These are phyloP conservation scores for Drosophila nigricruria DNA, from an alignment of 2,888 invertebrate genomes.

Conservation along the genomic window DNA sequence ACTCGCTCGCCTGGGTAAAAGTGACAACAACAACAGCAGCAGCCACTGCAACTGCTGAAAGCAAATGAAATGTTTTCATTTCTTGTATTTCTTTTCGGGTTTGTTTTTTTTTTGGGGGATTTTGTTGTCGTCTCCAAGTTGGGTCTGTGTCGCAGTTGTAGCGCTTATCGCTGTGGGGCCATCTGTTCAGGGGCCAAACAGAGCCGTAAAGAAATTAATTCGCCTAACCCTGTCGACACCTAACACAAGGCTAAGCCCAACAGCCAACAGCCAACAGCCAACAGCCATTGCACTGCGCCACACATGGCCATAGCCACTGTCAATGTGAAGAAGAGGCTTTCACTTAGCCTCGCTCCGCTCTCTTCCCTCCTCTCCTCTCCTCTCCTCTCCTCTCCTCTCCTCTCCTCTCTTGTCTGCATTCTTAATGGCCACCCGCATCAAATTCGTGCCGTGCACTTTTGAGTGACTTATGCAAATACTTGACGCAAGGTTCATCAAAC, in stretches of 20 bases:
- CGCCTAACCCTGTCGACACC: constrained; percentile 81
- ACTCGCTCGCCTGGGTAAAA: constrained; percentile 43
- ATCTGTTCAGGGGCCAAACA: constrained; percentile 61
- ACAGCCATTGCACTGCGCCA: not conserved
- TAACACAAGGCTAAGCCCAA: constrained; percentile 60
- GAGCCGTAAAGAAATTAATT: constrained; percentile 78
- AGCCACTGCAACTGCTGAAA: constrained; percentile 31
- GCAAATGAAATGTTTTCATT: constrained; percentile 51
- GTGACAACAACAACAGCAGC: constrained; percentile 40
- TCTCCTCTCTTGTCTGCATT: constrained; percentile 16
- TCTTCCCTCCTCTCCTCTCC: constrained; percentile 9
- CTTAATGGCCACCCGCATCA: constrained; percentile 56
- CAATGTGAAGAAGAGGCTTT: constrained; percentile 51
- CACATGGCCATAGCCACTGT: constrained; percentile 11
- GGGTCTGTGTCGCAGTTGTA: constrained; percentile 36
- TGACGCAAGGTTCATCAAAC: constrained; percentile 52
- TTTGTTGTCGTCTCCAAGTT: constrained; percentile 24
- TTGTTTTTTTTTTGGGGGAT: constrained; percentile 6
- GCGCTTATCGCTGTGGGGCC: constrained; percentile 64
- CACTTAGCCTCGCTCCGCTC: constrained; percentile 52
- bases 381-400: constrained; percentile 32
- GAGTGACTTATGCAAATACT: constrained; percentile 63
- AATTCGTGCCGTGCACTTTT: constrained; percentile 67
- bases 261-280: constrained; percentile 11
- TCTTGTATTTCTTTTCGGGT: constrained; percentile 23